Evolutionary conservation across 2,797 vertebrate species (phyloP).

Genomic region (Pseudomugil gertrudae): DNA sequence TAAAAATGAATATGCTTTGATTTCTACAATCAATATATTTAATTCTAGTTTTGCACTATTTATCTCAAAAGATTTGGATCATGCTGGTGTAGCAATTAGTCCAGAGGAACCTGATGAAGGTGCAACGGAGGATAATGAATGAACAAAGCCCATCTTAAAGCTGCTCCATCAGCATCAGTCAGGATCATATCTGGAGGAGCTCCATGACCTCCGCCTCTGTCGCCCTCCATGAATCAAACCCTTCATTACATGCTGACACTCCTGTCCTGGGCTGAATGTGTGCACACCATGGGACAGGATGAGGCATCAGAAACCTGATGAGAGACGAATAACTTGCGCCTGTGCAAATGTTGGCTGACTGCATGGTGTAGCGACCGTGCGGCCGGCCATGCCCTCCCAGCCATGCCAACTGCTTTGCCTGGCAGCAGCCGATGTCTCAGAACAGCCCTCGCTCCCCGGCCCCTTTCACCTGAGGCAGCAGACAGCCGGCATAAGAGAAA

Average conservation of each 20-base stretch:
- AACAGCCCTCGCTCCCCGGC: slow-evolving; percentile 28
- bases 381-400: slow-evolving; percentile 45
- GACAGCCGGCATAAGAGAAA: slow-evolving; percentile 73
- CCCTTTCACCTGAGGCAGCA: slow-evolving; percentile 71
- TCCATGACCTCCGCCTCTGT: slow-evolving; percentile 76
- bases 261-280: slow-evolving; percentile 55
- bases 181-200: slow-evolving; percentile 75
- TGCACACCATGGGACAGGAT: slow-evolving; percentile 67
- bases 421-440: slow-evolving; percentile 49
- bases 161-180: slow-evolving; percentile 70
- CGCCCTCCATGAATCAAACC: slow-evolving; percentile 79
- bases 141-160: slow-evolving; percentile 42
- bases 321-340: slow-evolving; percentile 72
- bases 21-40: background rate
- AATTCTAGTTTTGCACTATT: background rate
- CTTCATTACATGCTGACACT: slow-evolving; percentile 74
- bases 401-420: slow-evolving; percentile 60
- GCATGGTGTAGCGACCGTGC: slow-evolving; percentile 8
- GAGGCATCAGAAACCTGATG: slow-evolving; percentile 67
- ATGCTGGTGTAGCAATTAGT: slow-evolving; percentile 21
- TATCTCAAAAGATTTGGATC: slow-evolving; percentile 14
- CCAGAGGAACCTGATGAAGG: slow-evolving; percentile 46
- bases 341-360: slow-evolving; percentile 43
- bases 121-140: slow-evolving; percentile 64
- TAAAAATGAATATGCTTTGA: too few relatives aligned